Conservation (phyloP, 2,113 vertebrate genomes). For the Notechis scutatus region DNA sequence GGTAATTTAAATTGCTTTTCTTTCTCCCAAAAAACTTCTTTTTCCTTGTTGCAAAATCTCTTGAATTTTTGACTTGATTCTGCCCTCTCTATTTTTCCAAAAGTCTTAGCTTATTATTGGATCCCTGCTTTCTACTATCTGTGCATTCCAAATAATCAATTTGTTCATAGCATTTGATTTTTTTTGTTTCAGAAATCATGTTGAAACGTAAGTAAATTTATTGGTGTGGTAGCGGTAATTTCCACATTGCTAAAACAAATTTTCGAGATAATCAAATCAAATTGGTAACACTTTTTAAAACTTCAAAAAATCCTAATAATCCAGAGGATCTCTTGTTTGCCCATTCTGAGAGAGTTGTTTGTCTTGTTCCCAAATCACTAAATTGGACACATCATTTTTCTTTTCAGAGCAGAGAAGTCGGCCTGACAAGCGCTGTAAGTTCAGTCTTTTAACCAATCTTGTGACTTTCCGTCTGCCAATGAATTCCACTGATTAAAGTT, state of each 20-base stretch:
- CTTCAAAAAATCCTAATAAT: not conserved
- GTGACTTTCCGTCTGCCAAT: not conserved
- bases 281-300: not conserved
- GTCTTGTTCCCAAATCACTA: conserved; percentile 22
- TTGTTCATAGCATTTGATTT: not conserved
- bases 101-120: not conserved
- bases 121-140: not conserved
- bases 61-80: not conserved
- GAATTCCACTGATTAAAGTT: not conserved
- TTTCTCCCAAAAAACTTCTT: not conserved
- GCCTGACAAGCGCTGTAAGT: conserved; percentile 61
- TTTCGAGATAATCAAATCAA: not conserved
- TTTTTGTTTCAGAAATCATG: not conserved
- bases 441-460: not conserved
- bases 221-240: not conserved
- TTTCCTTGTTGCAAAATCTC: not conserved
- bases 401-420: conserved; percentile 65
- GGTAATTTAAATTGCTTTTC: not conserved
- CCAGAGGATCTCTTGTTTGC: not conserved
- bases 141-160: not conserved
- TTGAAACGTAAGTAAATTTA: not conserved
- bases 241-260: not conserved
- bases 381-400: conserved; percentile 20
- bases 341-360: not conserved
- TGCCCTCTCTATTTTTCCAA: not conserved